Conservation (phyloP, 2,888 invertebrate genomes). For the Macropis europaea region DNA sequence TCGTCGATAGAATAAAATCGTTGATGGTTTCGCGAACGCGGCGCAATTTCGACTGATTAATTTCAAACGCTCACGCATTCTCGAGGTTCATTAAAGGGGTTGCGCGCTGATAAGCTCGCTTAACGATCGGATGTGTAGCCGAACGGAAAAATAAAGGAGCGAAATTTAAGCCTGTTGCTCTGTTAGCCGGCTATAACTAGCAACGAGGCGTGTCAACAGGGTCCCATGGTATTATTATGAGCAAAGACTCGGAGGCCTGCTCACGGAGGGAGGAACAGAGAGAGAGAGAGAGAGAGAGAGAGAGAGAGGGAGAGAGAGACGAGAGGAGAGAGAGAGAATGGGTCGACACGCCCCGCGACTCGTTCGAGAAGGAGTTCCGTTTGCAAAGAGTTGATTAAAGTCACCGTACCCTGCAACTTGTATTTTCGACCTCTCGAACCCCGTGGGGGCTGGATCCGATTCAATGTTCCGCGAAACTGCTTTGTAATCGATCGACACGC, state of each 20-base stretch:
- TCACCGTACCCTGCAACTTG: conserved; percentile 60
- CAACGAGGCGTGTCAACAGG: conserved; percentile 64
- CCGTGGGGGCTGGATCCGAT: conserved; percentile 43
- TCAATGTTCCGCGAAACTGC: conserved; percentile 62
- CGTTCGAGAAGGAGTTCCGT: conserved; percentile 53
- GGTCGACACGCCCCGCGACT: conserved; percentile 62
- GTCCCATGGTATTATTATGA: conserved; percentile 62
- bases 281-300: not conserved
- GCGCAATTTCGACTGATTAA: conserved; percentile 34
- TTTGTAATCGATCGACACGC: conserved; percentile 61
- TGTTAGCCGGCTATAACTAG: conserved; percentile 53
- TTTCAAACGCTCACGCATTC: conserved; percentile 16
- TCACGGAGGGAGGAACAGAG: conserved; percentile 11
- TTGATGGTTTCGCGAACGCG: not conserved
- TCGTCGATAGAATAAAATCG: conserved; percentile 10
- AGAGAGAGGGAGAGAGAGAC: conserved; percentile 14
- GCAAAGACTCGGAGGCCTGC: conserved; percentile 47
- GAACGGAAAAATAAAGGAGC: conserved; percentile 37
- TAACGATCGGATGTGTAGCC: conserved; percentile 34
- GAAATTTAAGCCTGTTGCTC: conserved; percentile 30
- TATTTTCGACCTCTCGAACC: conserved; percentile 56
- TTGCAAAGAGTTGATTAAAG: conserved; percentile 64
- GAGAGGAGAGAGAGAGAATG: conserved; percentile 31
- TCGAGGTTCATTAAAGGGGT: conserved; percentile 6
- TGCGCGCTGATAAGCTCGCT: conserved; percentile 35